phyloP scores from a whole-genome alignment of 2,888 invertebrate species.

The Phalangium opilio region DNA sequence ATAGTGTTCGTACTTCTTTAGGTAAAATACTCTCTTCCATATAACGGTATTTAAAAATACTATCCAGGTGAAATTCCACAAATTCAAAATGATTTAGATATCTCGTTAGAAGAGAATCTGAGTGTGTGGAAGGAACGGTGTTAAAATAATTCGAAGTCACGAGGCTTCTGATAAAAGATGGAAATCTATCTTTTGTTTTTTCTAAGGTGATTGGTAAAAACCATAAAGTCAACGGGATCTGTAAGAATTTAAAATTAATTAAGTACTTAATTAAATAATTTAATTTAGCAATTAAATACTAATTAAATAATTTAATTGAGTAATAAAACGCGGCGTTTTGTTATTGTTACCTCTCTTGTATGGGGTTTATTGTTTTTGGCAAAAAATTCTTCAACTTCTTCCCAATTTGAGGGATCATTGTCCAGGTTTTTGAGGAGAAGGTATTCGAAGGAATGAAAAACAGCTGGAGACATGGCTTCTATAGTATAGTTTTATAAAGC shows the following conservation, averaged over 20 bases:
- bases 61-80: conserved; percentile 34
- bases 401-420: conserved; percentile 26
- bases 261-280: neutral
- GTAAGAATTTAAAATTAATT: conserved; percentile 20
- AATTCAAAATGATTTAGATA: conserved; percentile 30
- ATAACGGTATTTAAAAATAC: conserved; percentile 32
- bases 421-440: conserved; percentile 28
- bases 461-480: too few relatives aligned
- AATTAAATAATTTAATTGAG: too few relatives aligned
- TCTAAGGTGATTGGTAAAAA: conserved; percentile 29
- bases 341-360: too few relatives aligned
- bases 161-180: conserved; percentile 24
- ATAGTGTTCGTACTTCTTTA: conserved; percentile 33
- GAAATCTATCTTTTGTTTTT: conserved; percentile 27
- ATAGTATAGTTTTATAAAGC: too few relatives aligned
- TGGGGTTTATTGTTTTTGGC: conserved; percentile 15
- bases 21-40: conserved; percentile 30
- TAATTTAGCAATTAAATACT: too few relatives aligned
- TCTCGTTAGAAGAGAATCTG: conserved; percentile 27
- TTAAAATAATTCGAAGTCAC: neutral
- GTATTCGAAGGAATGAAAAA: conserved; percentile 30
- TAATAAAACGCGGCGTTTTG: too few relatives aligned
- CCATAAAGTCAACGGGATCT: conserved; percentile 30
- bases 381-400: conserved; percentile 23
- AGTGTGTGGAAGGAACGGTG: conserved; percentile 1